Evolutionary conservation across 2,797 vertebrate species (phyloP).

Genomic region (Sphaeramia orbicularis): DNA sequence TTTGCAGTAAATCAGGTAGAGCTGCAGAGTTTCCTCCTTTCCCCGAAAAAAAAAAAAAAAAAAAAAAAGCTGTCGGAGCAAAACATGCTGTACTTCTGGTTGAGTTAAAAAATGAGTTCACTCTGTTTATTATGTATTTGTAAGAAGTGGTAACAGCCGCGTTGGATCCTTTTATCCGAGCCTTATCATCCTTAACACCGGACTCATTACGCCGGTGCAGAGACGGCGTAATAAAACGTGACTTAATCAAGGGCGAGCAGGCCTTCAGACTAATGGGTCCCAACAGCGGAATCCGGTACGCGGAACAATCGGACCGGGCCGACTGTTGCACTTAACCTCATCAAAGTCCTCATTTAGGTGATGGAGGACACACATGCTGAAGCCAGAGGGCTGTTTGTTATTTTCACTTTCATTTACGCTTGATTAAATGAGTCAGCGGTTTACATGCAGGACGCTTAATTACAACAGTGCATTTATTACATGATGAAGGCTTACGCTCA

Average conservation of each 20-base stretch:
- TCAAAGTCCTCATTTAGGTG: conserved; percentile 70
- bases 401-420: conserved; percentile 60
- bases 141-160: conserved; percentile 85
- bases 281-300: conserved; percentile 76
- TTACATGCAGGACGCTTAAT: conserved; percentile 51
- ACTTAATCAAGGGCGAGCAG: conserved; percentile 87
- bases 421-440: conserved; percentile 72
- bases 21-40: too few species aligned
- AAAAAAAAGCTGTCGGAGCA: too few species aligned
- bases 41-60: too few species aligned
- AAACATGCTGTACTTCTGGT: too few species aligned
- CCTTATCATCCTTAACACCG: conserved; percentile 86
- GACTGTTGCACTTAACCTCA: conserved; percentile 79
- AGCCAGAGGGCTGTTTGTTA: conserved; percentile 61
- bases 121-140: conserved; percentile 75
- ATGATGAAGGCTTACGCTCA: conserved; percentile 10
- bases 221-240: conserved; percentile 84
- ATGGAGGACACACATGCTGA: conserved; percentile 57
- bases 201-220: conserved; percentile 84
- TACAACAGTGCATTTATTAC: conserved; percentile 43
- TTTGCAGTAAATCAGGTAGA: too few species aligned
- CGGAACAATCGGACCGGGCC: conserved; percentile 77
- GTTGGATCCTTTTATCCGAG: conserved; percentile 85
- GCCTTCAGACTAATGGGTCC: conserved; percentile 82
- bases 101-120: not conserved